Evolutionary conservation across 2,113 vertebrate species (phyloP).

Genomic region (Plecturocebus donacophilus): DNA sequence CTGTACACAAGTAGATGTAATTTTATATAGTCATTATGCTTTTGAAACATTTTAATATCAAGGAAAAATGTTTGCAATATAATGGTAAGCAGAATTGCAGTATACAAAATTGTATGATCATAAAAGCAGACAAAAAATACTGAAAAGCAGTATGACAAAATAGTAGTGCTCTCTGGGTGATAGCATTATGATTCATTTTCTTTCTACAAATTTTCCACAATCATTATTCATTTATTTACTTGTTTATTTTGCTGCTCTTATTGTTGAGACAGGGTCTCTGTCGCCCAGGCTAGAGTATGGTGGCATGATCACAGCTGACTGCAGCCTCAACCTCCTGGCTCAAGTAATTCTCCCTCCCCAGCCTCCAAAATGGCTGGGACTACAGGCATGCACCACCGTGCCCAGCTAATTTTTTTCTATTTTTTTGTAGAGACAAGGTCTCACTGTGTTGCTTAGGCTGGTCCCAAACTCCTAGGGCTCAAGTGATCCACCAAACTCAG

Average conservation of each 20-base stretch:
- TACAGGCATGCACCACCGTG: not conserved
- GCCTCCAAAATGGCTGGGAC: not conserved
- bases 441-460: not conserved
- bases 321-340: not conserved
- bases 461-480: not conserved
- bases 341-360: not conserved
- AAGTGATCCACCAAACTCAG: not conserved
- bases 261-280: not conserved
- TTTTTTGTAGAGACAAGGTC: not conserved
- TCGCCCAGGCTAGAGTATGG: not conserved
- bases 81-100: conserved; percentile 17
- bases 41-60: conserved; percentile 50
- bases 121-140: conserved; percentile 29
- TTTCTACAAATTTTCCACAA: conserved; percentile 17
- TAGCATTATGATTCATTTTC: conserved; percentile 18
- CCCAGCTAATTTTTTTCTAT: not conserved
- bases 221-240: not conserved
- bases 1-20: conserved; percentile 2
- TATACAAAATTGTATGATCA: conserved; percentile 46
- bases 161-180: conserved; percentile 14
- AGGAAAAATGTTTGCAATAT: conserved; percentile 37
- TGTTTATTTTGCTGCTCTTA: not conserved
- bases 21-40: conserved; percentile 26
- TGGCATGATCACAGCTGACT: not conserved
- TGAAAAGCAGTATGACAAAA: conserved; percentile 49